These are phyloP conservation scores for Anorthoa munda DNA, from an alignment of 2,888 invertebrate species.

Conservation along the genomic window DNA sequence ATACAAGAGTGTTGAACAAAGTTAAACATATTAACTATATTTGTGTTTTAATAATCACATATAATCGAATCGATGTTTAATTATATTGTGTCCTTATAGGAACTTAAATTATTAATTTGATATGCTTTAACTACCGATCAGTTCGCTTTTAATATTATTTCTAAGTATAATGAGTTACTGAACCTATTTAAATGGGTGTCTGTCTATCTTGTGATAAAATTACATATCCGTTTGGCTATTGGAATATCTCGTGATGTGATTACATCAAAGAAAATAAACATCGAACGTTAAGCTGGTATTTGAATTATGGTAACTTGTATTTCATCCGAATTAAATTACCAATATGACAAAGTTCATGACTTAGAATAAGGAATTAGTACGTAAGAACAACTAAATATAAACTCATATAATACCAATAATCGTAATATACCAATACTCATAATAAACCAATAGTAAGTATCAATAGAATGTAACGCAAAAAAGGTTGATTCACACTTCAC, in stretches of 20 bases:
- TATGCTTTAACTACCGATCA: background rate
- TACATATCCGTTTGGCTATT: conserved; percentile 69
- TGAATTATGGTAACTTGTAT: conserved; percentile 33
- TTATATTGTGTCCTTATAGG: conserved; percentile 11
- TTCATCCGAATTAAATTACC: conserved; percentile 60
- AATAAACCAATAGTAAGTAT: conserved; percentile 33
- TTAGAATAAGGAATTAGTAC: conserved; percentile 40
- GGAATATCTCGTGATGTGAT: conserved; percentile 32
- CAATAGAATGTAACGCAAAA: conserved; percentile 44
- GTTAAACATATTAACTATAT: conserved; percentile 12
- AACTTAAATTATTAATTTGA: conserved; percentile 10
- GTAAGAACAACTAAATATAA: conserved; percentile 32
- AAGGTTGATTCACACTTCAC: conserved; percentile 53
- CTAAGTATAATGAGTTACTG: conserved; percentile 29
- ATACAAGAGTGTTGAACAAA: conserved; percentile 43
- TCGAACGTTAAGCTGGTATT: conserved; percentile 28
- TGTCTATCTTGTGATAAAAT: conserved; percentile 68
- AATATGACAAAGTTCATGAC: conserved; percentile 36
- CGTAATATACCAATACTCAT: conserved; percentile 15
- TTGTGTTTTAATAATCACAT: conserved; percentile 29
- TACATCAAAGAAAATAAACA: conserved; percentile 14
- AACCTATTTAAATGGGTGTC: conserved; percentile 42
- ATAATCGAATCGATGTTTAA: conserved; percentile 21
- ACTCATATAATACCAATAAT: conserved; percentile 21
- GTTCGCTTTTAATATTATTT: conserved; percentile 19